Evolutionary conservation across 2,113 vertebrate species (phyloP), one percentile per base, ranked within the genome.

Genomic region (Amia ocellicauda): DNA sequence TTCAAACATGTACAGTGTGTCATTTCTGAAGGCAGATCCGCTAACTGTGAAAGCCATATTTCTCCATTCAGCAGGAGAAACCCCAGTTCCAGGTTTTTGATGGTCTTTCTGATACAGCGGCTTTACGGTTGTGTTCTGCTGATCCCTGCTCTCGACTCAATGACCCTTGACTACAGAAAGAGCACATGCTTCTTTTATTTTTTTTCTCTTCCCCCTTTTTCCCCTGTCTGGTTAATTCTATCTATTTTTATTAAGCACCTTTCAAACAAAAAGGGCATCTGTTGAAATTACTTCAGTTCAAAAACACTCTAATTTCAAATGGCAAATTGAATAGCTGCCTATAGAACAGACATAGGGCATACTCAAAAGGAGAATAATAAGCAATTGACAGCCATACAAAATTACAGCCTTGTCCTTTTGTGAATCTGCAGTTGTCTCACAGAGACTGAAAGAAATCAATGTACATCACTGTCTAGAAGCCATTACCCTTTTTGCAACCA

Each of bases 381-480:
- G 2, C 52, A 64, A 62, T 0, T 55, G 79, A 79, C 77, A 79
- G 74, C 47, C 75, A 67, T 71, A 68, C 82, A 27, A 74, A 82
- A 73, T 63, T 43, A 64, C 67, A 36, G 74, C 57, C 7, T 1
- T 60, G 67, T 58, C 69, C 80, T 71, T 84, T 49, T 69, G 70
- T 65, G 72, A 82, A 88, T 66, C 41, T 70, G 76, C 75, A 68
- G 71, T 75, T 77, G 80, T 83, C 77, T 81, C 69, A 62, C 64
- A 78, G 80, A 72, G 76, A 67, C 71, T 24, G 62, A 67, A 72
- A 76, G 77, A 83, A 86, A 85, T 82, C 79, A 58, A 80, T 82
- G 76, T 4, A 64, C 71, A 73, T 69, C 71, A 68, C 69, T 66
- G 76, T 79, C 83, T 68, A 65, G 58, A 72, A 83, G 80, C 64